Conservation (phyloP, 2,888 invertebrate species). For the Drosophila nigricruria region DNA sequence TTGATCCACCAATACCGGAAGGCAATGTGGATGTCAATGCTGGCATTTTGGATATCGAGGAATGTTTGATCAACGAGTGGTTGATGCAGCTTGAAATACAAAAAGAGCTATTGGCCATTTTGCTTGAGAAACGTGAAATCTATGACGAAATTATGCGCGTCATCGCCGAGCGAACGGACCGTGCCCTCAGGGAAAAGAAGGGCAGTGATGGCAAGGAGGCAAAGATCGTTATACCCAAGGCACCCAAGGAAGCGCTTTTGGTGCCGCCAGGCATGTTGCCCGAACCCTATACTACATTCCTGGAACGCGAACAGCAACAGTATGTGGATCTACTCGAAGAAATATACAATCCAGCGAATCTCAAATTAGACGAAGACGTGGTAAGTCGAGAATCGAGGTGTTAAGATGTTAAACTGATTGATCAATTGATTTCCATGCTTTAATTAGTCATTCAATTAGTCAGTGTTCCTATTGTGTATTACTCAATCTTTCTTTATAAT, state of each 20-base stretch:
- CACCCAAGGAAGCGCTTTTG: slow-evolving; percentile 57
- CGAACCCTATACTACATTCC: slow-evolving; percentile 63
- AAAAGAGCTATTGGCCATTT: slow-evolving; percentile 46
- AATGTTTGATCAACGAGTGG: slow-evolving; percentile 75
- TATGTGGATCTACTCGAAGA: slow-evolving; percentile 58
- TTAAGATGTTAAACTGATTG: not conserved
- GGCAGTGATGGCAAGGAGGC: slow-evolving; percentile 21
- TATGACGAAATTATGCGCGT: slow-evolving; percentile 68
- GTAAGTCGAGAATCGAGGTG: slow-evolving; percentile 32
- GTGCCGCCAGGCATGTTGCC: slow-evolving; percentile 64
- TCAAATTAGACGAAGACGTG: slow-evolving; percentile 67
- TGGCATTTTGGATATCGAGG: slow-evolving; percentile 60
- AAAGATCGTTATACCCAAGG: slow-evolving; percentile 43
- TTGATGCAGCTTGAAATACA: slow-evolving; percentile 67
- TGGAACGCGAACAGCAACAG: slow-evolving; percentile 63
- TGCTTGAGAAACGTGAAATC: slow-evolving; percentile 55
- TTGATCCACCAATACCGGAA: slow-evolving; percentile 34
- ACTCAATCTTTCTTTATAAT: no score
- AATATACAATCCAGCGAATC: slow-evolving; percentile 60
- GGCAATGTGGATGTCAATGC: slow-evolving; percentile 41
- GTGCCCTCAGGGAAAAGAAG: slow-evolving; percentile 28
- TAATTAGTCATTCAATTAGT: not conserved
- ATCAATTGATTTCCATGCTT: not conserved
- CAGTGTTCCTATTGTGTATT: not conserved
- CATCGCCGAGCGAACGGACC: slow-evolving; percentile 37